These are phyloP conservation scores for Mantis religiosa DNA, from an alignment of 2,888 invertebrate genomes.

Conservation along the genomic window DNA sequence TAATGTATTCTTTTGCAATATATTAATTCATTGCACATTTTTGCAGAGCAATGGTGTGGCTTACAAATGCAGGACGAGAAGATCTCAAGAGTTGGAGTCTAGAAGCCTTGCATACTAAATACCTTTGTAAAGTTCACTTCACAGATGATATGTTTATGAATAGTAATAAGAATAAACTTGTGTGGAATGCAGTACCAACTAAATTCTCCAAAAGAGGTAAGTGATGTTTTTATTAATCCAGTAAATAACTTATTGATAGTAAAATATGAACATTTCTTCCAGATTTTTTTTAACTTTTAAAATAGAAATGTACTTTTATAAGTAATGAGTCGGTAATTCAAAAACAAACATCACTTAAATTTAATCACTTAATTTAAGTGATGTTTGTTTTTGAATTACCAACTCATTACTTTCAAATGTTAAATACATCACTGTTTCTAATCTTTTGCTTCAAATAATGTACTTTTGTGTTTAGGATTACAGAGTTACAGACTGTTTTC, in stretches of 20 bases:
- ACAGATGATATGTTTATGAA: slow-evolving; percentile 27
- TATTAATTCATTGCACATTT: neutral
- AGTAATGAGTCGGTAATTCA: no score
- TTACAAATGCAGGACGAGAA: slow-evolving; percentile 26
- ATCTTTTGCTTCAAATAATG: no score
- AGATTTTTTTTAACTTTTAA: neutral
- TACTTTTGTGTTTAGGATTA: neutral
- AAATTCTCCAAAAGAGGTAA: neutral
- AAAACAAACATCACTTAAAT: no score
- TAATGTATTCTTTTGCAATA: no score
- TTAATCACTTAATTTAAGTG: no score
- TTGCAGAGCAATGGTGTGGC: slow-evolving; percentile 18
- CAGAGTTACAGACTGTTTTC: neutral
- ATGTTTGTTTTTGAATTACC: no score
- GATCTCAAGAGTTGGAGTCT: slow-evolving; percentile 10
- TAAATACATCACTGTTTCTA: no score
- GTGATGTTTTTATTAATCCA: neutral
- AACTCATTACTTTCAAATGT: no score
- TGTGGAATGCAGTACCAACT: slow-evolving; percentile 27
- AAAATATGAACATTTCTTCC: neutral
- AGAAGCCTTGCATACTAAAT: slow-evolving; percentile 6
- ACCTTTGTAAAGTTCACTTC: slow-evolving; percentile 26
- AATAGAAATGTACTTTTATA: no score
- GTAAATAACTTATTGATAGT: neutral
- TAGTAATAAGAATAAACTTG: slow-evolving; percentile 15